Evolutionary conservation across 2,797 vertebrate species (phyloP), one percentile per base, ranked within the genome.

Genomic region (Acanthis flammea): DNA sequence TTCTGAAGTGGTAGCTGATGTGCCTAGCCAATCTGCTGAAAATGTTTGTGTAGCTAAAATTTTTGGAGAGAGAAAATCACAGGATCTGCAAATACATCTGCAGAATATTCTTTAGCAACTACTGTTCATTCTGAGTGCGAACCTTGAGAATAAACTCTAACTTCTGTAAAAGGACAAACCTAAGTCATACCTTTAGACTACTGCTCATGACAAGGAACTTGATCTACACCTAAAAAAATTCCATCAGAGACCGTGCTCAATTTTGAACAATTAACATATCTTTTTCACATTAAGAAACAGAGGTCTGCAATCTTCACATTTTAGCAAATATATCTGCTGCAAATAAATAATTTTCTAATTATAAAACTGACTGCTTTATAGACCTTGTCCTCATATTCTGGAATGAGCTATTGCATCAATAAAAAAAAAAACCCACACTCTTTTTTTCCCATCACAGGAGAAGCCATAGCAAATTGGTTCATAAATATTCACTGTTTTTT

Each of bases 401-500:
- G 81, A 86, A 79, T 90, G 67, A 97, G 54, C 81, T 95, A 91
- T 15, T 57, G 57, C 82, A 60, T 61, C 62, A 72, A 95, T 95
- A 95, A 91, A 65, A 75, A 90, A 63, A 92, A 86, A 89, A 95
- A 37, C 12, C 2, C 11, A n/a, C 15, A 12, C 54, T 50, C n/a
- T 86, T 88, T 92, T 85, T 89, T 1, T 1, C 54, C 68, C 53
- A 92, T 86, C 90, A 88, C 4, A n/a, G 39, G 44, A 77, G 55
- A 90, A 92, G 48, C 60, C 70, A 70, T 31, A 44, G 91, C 27
- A 96, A 96, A 96, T 95, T 94, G 83, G 19, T 92, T 96, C 88
- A 81, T 96, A 97, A 97, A 97, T 94, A 96, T 63, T 93, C 88
- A 96, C 53, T 67, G 61, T 74, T 85, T 83, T 92, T 95, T 89